A percentile compares a stretch with the other conserved stretches of the same genome.
These are phyloP conservation scores for Calameuta filiformis DNA, from an alignment of 2,888 invertebrate genomes.

Conservation along the genomic window DNA sequence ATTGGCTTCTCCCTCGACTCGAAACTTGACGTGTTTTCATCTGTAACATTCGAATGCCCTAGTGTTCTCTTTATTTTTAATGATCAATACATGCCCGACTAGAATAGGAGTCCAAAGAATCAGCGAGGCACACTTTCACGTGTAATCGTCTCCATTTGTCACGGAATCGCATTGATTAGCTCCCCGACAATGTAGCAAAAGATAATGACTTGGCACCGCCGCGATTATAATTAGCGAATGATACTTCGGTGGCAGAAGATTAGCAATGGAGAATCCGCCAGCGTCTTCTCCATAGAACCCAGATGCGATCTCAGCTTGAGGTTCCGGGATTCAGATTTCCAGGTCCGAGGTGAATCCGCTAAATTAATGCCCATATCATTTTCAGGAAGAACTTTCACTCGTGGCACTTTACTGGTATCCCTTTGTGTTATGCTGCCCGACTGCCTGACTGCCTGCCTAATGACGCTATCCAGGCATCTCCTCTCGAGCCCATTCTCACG, in stretches of 20 bases:
- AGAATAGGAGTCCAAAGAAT: neutral
- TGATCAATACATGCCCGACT: neutral
- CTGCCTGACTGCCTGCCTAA: neutral
- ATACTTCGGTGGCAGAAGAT: neutral
- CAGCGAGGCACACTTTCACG: neutral
- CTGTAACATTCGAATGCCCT: neutral
- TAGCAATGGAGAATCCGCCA: neutral
- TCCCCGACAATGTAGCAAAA: neutral
- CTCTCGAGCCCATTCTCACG: neutral
- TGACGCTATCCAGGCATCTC: neutral
- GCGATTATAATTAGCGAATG: neutral
- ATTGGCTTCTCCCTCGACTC: neutral
- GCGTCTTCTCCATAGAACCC: neutral
- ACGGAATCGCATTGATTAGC: neutral
- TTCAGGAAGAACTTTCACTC: constrained; percentile 47
- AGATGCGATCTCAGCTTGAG: neutral
- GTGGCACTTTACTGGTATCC: neutral
- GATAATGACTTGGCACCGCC: neutral
- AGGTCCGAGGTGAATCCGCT: constrained; percentile 6
- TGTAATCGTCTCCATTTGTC: neutral
- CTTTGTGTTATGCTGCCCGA: neutral
- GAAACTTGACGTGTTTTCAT: neutral
- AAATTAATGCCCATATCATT: constrained; percentile 39
- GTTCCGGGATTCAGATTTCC: neutral
- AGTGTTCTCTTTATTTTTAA: neutral